Percentiles rank a stretch among this genome's conserved stretches.
Conservation (phyloP, 2,888 invertebrate genomes). For the Corbicula japonica region DNA sequence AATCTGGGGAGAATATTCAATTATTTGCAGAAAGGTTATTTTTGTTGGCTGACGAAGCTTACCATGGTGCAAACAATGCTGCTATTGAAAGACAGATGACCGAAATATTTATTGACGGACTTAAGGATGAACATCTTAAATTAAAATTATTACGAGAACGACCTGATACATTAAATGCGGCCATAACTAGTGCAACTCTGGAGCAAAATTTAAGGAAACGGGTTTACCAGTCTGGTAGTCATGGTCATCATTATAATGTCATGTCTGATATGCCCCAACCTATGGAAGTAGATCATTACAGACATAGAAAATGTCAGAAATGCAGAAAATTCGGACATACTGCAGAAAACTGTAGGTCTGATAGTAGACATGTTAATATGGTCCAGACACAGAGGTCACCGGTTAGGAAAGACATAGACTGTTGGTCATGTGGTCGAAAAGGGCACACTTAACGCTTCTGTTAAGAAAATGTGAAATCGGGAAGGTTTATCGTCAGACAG, state of each 20-base stretch:
- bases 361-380: no score
- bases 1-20: conserved; percentile 35
- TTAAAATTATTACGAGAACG: conserved; percentile 27
- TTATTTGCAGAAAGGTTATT: conserved; percentile 51
- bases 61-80: conserved; percentile 14
- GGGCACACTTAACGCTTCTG: no score
- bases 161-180: conserved; percentile 20
- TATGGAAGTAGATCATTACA: conserved; percentile 9
- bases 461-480: no score
- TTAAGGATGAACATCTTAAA: conserved; percentile 13
- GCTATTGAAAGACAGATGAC: conserved; percentile 27
- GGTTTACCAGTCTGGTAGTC: neutral
- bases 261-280: no score
- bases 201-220: conserved; percentile 32
- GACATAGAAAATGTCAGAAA: conserved; percentile 10
- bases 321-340: conserved; percentile 16
- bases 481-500: no score
- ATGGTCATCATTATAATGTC: neutral
- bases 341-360: conserved; percentile 2
- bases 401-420: neutral
- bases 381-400: no score
- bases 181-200: conserved; percentile 5
- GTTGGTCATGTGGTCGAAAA: neutral
- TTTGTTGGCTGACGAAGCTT: conserved; percentile 35
- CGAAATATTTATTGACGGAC: conserved; percentile 30